Evolutionary conservation across 2,888 invertebrate genomes (phyloP), one percentile per base, ranked within the genome.

Genomic region (Polylopha cassiicola): DNA sequence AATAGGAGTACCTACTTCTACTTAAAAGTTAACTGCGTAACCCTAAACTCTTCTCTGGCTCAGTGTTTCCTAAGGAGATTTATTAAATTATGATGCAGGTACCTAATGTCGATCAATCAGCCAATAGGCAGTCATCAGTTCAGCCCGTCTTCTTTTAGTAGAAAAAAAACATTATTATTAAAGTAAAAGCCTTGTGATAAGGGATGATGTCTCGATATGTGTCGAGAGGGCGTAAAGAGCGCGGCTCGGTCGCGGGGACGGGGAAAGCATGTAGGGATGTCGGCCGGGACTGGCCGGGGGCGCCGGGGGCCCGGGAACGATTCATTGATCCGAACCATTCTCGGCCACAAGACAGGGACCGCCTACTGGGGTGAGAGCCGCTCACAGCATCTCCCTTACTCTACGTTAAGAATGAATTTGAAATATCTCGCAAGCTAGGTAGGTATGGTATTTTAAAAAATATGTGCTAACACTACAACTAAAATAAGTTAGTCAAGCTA

Each of bases 281-380:
- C 41, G 42, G 44, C 39, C 58, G 72, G 61, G 61, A 58, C 57
- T 57, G 58, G 61, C 62, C 29, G 16, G 21, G 16, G 36, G 38
- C 27, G 21, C 29, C 23, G 26, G 73, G 72, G 71, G 62, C 62
- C 69, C 65, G 76, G 78, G 77, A 75, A 73, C 75, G 75, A 75
- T 82, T 84, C 84, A 85, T 85, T 85, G 84, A 85, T 85, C 79
- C 82, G 82, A 81, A 81, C 66, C 54, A 47, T 61, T 65, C 69
- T 85, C 84, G 84, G 79, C 60, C 55, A 48, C 51, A 43, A 59
- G 81, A 84, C 58, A 72, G 73, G 67, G 80, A 82, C 61, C 48
- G 60, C 59, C 57, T 57, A 59, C 21, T 30, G 24, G 28, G 61
- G 61, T 61, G 65, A 56, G 55, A 50, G 47, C 51, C 51, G 48